phyloP scores from a whole-genome alignment of 2,113 vertebrate species.

The Oreotrochilus melanogaster region DNA sequence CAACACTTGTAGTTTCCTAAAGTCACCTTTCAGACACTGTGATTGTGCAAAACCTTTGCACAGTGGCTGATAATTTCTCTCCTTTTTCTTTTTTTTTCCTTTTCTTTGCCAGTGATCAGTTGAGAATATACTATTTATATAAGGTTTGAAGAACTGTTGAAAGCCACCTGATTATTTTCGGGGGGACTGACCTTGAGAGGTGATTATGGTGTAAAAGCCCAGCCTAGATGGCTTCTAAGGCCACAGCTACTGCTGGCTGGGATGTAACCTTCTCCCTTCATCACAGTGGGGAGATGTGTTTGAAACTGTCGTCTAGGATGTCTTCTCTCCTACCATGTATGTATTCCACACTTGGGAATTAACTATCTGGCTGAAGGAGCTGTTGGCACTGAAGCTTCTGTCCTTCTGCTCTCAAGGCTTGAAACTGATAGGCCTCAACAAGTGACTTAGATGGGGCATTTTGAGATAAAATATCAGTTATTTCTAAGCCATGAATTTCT shows the following conservation, averaged over 20 bases:
- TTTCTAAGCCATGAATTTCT: neutral
- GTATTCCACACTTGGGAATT: neutral
- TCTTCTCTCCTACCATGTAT: neutral
- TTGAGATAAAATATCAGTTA: neutral
- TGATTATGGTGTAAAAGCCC: too few species aligned
- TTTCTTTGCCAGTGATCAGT: neutral
- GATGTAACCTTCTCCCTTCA: neutral
- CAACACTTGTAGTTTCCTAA: neutral
- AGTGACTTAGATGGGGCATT: neutral
- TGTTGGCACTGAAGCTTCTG: neutral
- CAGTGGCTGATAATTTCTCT: neutral
- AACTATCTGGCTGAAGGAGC: neutral
- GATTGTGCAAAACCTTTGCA: neutral
- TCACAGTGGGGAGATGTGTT: neutral
- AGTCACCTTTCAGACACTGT: fast-evolving
- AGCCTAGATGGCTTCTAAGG: neutral
- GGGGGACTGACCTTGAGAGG: neutral
- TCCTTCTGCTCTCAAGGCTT: neutral
- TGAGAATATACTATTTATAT: neutral
- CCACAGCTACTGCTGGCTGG: neutral
- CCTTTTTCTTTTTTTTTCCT: too few species aligned
- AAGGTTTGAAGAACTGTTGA: neutral
- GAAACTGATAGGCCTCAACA: neutral
- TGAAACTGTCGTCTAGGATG: neutral
- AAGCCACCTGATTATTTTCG: neutral